Evolutionary conservation across 2,888 invertebrate genomes (phyloP), one percentile per base, ranked within the genome.

Genomic region (Andrena trimmerana): DNA sequence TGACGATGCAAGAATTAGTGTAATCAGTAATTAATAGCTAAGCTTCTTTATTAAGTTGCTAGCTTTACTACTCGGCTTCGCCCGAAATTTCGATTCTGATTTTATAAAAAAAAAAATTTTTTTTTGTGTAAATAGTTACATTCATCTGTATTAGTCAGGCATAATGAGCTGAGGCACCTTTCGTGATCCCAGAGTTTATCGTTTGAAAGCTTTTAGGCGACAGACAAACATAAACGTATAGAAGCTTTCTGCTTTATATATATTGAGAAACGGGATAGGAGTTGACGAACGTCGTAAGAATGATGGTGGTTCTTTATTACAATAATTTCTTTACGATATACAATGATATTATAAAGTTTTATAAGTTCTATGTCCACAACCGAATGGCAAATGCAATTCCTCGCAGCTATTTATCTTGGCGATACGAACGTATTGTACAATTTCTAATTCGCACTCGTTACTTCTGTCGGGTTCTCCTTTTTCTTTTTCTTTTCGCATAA

Each of bases 321-420:
- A 93, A 91, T 93, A 92, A 89, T 90, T 92, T 90, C 48, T 88
- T 92, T 93, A 92, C 90, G 90, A 92, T 92, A 92, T 92, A 91
- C 86, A 91, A 88, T 88, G 87, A 91, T 93, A 92, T 87, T 91
- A 92, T 92, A 92, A 91, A 92, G 88, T 91, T 93, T 90, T 92
- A 92, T 93, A 92, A 92, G 89, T 88, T 93, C 90, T 92, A 91
- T 91, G 88, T 92, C 92, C 92, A 92, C 92, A 91, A 92, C 91
- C 92, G 89, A 90, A 91, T 92, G 91, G 91, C 91, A 91, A 91
- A 92, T 90, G 87, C 87, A 90, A 82, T 83, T 90, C 68, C 69
- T 85, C 74, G 83, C 74, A 85, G 73, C 75, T 83, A 83, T 77
- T 75, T 77, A 87, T 84, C 65, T 74, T 74, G 86, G 79, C 77